phyloP scores from a whole-genome alignment of 2,797 vertebrate species.

The Calcarius lapponicus region DNA sequence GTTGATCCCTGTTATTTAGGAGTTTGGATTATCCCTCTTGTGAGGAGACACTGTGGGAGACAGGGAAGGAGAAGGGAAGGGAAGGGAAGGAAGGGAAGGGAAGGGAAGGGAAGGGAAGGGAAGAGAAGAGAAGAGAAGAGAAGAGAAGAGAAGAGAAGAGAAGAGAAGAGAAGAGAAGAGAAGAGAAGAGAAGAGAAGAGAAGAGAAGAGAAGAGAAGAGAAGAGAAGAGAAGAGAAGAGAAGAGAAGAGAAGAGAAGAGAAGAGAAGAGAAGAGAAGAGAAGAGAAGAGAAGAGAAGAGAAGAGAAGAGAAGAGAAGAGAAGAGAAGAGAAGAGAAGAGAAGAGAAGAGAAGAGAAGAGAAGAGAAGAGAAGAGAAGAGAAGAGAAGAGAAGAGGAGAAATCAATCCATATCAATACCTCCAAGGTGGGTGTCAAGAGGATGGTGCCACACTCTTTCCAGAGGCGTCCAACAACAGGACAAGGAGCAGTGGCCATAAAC shows the following conservation, averaged over 20 bases:
- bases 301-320: no score
- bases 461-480: not conserved
- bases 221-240: not conserved
- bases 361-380: rapidly evolving
- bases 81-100: no score
- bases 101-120: not conserved
- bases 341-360: not conserved
- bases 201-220: no score
- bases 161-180: no score
- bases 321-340: no score
- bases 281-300: not conserved
- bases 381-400: no score
- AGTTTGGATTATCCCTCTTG: no score
- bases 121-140: not conserved
- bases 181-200: rapidly evolving
- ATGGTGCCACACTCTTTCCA: not conserved
- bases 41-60: no score
- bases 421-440: not conserved
- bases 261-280: not conserved
- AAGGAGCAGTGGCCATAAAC: not conserved
- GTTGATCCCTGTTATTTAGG: no score
- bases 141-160: no score
- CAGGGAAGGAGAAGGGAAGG: no score
- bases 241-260: not conserved
- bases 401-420: not conserved